Percentiles rank a stretch among this genome's conserved stretches.
phyloP scores from a whole-genome alignment of 2,888 invertebrate genomes.

The Drosophila nr. perissopoda region DNA sequence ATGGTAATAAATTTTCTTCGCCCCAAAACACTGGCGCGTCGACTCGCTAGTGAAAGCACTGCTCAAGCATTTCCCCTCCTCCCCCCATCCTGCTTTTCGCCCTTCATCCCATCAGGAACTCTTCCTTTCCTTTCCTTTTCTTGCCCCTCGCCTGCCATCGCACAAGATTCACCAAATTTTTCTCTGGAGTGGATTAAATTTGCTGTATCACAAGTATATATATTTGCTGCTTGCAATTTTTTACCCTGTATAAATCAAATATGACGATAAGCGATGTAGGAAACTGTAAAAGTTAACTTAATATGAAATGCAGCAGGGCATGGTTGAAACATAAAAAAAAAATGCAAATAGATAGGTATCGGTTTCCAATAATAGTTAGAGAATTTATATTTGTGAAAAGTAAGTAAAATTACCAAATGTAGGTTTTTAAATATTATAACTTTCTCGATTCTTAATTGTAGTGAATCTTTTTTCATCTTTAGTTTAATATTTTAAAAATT shows the following conservation, averaged over 20 bases:
- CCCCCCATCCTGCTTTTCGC: neutral
- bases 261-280: neutral
- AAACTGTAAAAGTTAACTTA: neutral
- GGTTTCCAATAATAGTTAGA: neutral
- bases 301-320: neutral
- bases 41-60: conserved; percentile 63
- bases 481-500: neutral
- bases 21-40: conserved; percentile 55
- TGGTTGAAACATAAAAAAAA: neutral
- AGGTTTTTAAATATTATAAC: neutral
- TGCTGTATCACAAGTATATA: conserved; percentile 42
- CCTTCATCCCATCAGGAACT: neutral
- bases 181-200: conserved; percentile 72
- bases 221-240: conserved; percentile 51
- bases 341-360: neutral
- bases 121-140: neutral
- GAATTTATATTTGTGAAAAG: neutral
- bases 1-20: conserved; percentile 75
- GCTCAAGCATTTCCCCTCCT: conserved; percentile 21
- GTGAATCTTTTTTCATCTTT: neutral
- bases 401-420: neutral
- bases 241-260: conserved; percentile 7
- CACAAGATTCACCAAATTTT: conserved; percentile 34
- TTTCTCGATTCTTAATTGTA: neutral
- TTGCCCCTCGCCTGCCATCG: neutral